Percentiles rank a stretch among this genome's conserved stretches.
Evolutionary conservation across 2,888 invertebrate species (phyloP).

Genomic region (Folsomia candida): DNA sequence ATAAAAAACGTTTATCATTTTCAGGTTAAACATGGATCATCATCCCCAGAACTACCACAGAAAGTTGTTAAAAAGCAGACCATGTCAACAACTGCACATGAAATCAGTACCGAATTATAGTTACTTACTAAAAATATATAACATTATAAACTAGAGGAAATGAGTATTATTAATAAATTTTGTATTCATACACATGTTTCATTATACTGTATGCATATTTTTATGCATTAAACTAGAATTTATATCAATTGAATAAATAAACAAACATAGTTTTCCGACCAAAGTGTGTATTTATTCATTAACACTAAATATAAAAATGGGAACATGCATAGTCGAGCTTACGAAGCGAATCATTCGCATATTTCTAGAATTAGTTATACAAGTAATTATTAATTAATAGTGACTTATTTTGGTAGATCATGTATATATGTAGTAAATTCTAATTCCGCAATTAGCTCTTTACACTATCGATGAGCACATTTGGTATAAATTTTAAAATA

Average conservation of each 20-base stretch:
- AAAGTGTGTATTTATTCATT: neutral
- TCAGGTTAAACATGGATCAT: neutral
- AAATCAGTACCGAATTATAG: slow-evolving; percentile 2
- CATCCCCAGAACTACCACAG: neutral
- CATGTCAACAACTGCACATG: neutral
- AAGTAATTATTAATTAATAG: neutral
- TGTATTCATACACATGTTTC: neutral
- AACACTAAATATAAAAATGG: neutral
- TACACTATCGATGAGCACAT: neutral
- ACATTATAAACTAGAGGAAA: neutral
- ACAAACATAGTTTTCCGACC: neutral
- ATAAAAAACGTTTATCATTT: too few relatives aligned
- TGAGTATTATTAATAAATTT: neutral
- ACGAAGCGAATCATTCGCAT: neutral
- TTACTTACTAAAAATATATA: too few relatives aligned
- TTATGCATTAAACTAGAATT: neutral
- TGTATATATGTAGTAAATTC: neutral
- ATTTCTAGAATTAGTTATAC: neutral
- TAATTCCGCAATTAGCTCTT: neutral
- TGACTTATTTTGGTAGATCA: neutral
- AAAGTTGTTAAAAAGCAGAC: neutral
- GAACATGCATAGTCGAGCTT: neutral
- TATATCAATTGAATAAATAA: neutral
- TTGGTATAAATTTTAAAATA: neutral
- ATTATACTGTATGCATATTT: neutral